phyloP scores from a whole-genome alignment of 2,113 vertebrate genomes.

The Boleophthalmus pectinirostris region DNA sequence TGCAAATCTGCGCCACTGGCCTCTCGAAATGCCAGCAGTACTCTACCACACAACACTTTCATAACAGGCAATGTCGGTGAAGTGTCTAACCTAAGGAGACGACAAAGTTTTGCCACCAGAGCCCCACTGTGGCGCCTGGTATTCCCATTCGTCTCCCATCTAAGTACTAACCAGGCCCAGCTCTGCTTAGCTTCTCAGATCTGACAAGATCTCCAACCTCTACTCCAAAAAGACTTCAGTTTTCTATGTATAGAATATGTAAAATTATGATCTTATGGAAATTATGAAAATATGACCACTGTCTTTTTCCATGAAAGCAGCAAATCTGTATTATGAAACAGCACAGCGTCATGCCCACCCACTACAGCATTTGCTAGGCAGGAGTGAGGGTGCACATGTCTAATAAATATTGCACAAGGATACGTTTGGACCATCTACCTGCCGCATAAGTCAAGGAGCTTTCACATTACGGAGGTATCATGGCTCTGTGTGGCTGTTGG shows the following conservation, averaged over 20 bases:
- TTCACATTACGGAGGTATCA: slow-evolving; percentile 56
- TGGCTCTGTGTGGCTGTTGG: slow-evolving; percentile 47
- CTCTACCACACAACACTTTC: no score
- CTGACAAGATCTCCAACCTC: no score
- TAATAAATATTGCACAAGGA: slow-evolving; percentile 68
- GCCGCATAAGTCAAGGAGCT: slow-evolving; percentile 63
- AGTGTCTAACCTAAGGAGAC: no score
- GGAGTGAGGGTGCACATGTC: slow-evolving; percentile 60
- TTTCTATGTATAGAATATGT: slow-evolving; percentile 55
- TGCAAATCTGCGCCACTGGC: no score
- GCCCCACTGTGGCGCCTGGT: no score
- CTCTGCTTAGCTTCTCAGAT: no score
- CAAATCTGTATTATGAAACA: slow-evolving; percentile 47
- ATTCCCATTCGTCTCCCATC: no score
- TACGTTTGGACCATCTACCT: slow-evolving; percentile 66
- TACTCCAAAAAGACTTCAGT: slow-evolving; percentile 47
- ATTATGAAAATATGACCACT: slow-evolving; percentile 60
- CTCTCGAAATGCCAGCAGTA: no score
- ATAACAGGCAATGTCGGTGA: no score
- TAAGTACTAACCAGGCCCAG: no score
- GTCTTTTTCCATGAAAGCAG: slow-evolving; percentile 58
- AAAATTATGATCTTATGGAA: slow-evolving; percentile 65
- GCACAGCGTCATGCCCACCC: slow-evolving; percentile 49
- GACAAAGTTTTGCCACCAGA: no score
- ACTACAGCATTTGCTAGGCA: slow-evolving; percentile 49